Base-by-base conservation (phyloP, 1,140 invertebrate genomes). In the Eumeta japonica region DNA sequence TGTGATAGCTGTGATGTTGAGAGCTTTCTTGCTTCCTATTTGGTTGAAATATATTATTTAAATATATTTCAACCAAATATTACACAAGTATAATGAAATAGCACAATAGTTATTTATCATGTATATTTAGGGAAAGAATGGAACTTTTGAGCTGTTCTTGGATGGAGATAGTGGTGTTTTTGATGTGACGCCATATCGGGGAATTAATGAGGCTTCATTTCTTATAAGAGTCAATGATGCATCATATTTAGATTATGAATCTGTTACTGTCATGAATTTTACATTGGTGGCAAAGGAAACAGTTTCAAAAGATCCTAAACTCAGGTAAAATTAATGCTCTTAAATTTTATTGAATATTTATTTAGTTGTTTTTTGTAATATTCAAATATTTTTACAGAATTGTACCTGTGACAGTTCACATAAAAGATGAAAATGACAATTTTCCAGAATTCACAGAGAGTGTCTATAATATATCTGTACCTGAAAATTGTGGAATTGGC, bases 341-440 rank as follows among this genome's bases (percentile, higher is more conserved):
- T n/a, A n/a, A n/a, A n/a, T n/a, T n/a, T 35, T 35, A 19, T 14
- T 7, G 9, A 19, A 28, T 37, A 35, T 10, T 24, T 13, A 20
- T 7, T 36, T 17, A 33, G 11, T 28, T 15, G 35, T 40, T 42
- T 42, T 36, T 17, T 31, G 5, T 13, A 7, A 16, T 16, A 31
- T 24, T 24, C 5, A 7, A 5, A 24, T 9, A 18, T 19, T 9
- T 35, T 70, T 68, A 48, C 39, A 91, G 86, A 56, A 72, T 81
- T n/a, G 92, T 91, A 1, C 85, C 88, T 24, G 86, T 97, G 2
- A 88, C 83, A 9, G 84, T 97, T 29, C 82, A 86, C 45, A 86
- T 98, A 52, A 79, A 86, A 43, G 94, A 98, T 75, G 84, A 90
- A 60, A 97, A 97, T 58, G 94, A 97, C 61, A 96, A 97, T 68